Evolutionary conservation across 2,888 invertebrate species (phyloP), one percentile per base, ranked within the genome.

Genomic region (Chymomyza amoena): DNA sequence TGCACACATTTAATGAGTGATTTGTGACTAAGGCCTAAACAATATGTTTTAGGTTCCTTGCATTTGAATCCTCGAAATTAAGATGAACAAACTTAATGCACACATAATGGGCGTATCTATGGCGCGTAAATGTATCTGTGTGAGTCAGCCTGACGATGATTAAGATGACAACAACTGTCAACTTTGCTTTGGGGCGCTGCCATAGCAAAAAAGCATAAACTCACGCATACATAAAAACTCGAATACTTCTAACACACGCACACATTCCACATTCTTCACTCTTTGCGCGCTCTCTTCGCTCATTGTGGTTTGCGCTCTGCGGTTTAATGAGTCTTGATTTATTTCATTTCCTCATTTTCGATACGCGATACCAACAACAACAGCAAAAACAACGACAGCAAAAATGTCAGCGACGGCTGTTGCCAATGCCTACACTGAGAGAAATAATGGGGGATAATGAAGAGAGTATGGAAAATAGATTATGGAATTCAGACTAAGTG

Each of bases 271-370:
- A 57, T 10, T 1, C 15, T 7, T 9, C 28, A 15, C 20, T 69
- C 80, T 66, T 78, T 71, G 69, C 73, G 72, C 63, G 73, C 73
- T 70, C 72, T 71, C 4, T 25, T 25, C 25, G 79, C 68, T 66
- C 61, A 60, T 66, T 65, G 69, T 66, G 62, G 63, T 60, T 71
- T 54, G 67, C 69, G 78, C 77, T 79, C 73, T 78, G 88, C 71
- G 79, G 76, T 77, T 78, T 89, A 88, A 87, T 87, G 88, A 89
- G 84, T 81, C 84, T 78, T 88, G 86, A 89, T 87, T 87, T 87
- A 87, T 88, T 84, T 82, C 75, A 80, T 86, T 87, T 83, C 73
- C 83, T 73, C 78, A 76, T 79, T 79, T 84, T 86, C 85, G 75
- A 80, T 78, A 64, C 74, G 64, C 61, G 54, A 66, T n/a, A 61